Evolutionary conservation across 2,113 vertebrate genomes (phyloP).

Genomic region (Pterophyllum scalare): DNA sequence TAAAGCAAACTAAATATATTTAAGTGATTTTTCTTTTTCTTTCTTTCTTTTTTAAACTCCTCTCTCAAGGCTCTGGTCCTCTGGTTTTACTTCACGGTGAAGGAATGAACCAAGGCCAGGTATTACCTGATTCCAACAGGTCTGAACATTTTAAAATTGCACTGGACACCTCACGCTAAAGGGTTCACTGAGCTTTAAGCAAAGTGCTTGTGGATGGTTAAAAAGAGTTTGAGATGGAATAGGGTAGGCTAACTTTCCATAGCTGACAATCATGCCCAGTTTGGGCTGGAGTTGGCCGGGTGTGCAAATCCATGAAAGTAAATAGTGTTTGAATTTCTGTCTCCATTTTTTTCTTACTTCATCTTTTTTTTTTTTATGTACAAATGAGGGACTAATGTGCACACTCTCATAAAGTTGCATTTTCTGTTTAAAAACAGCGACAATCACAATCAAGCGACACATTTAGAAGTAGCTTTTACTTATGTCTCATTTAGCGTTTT

Average conservation of each 20-base stretch:
- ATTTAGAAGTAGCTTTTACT: background rate
- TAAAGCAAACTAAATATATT: background rate
- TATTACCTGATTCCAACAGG: background rate
- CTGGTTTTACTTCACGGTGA: background rate
- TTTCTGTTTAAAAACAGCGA: background rate
- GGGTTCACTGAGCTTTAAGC: background rate
- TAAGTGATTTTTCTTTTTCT: background rate
- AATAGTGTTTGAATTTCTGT: background rate
- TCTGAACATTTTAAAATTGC: background rate
- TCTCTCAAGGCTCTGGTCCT: background rate
- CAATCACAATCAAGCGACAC: background rate
- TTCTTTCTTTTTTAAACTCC: background rate
- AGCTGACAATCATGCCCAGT: background rate
- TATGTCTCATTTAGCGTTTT: background rate
- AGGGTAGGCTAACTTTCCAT: background rate
- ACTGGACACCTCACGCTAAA: background rate
- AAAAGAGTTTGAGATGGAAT: background rate
- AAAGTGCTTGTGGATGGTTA: background rate
- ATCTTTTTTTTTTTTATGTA: background rate
- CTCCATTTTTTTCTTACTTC: background rate
- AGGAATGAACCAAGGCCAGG: background rate
- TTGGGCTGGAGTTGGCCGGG: background rate
- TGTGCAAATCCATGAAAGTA: background rate
- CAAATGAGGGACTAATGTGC: background rate
- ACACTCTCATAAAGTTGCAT: background rate